Percentiles rank a stretch among this genome's conserved stretches.
phyloP scores from a whole-genome alignment of 2,888 invertebrate genomes.

The Macrophya alboannulata region DNA sequence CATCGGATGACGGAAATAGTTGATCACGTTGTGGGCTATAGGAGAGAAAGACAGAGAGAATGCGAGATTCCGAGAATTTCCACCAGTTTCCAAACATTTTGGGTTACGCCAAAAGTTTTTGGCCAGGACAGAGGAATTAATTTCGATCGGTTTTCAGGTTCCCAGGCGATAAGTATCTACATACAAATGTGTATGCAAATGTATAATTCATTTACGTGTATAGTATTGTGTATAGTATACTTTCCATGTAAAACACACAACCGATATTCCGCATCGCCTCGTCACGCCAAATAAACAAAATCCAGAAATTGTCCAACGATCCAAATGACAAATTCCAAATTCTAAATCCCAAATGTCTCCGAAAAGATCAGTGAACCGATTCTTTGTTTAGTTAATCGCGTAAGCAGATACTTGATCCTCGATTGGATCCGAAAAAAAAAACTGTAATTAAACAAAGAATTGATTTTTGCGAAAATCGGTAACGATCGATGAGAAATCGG shows the following conservation, averaged over 20 bases:
- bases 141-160: slow-evolving; percentile 3
- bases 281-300: background rate
- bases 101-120: background rate
- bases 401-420: background rate
- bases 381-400: background rate
- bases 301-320: background rate
- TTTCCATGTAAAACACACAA: background rate
- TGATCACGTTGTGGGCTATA: slow-evolving; percentile 19
- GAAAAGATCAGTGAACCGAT: background rate
- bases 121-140: background rate
- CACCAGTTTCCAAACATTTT: background rate
- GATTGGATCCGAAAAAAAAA: background rate
- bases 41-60: too few species aligned
- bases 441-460: background rate
- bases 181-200: background rate
- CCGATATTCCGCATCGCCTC: background rate
- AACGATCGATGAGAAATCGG: background rate
- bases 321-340: background rate
- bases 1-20: slow-evolving; percentile 13
- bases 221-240: background rate
- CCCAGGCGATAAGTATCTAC: slow-evolving; percentile 30
- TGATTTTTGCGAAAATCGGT: background rate
- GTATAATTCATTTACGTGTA: background rate
- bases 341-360: background rate
- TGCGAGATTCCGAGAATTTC: background rate